These are phyloP conservation scores for Bellardia bayeri DNA, from an alignment of 2,888 invertebrate genomes.

Conservation along the genomic window DNA sequence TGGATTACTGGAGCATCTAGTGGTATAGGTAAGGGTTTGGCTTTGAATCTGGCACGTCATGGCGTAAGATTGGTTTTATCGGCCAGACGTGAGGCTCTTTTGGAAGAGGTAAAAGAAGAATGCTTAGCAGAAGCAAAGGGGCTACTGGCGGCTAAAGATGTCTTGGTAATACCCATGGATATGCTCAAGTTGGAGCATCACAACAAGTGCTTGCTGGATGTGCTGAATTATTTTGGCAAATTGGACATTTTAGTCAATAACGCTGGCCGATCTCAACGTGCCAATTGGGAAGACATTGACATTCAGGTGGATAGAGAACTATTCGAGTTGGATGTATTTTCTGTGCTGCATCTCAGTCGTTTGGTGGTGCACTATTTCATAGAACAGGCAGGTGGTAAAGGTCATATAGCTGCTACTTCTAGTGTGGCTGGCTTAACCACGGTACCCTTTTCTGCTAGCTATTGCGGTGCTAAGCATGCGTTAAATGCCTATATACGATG, in stretches of 20 bases:
- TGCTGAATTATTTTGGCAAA: conserved; percentile 88
- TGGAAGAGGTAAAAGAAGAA: conserved; percentile 87
- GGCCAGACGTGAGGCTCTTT: conserved; percentile 87
- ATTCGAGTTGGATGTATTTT: conserved; percentile 92
- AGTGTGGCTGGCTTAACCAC: conserved; percentile 90
- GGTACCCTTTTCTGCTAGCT: conserved; percentile 88
- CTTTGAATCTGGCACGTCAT: conserved; percentile 87
- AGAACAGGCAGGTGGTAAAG: conserved; percentile 82
- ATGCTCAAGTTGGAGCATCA: conserved; percentile 87
- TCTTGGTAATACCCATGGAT: conserved; percentile 89
- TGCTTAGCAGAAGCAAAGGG: conserved; percentile 85
- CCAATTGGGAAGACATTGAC: conserved; percentile 89
- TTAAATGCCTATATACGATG: conserved; percentile 90
- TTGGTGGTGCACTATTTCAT: conserved; percentile 88
- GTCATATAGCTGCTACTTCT: conserved; percentile 91
- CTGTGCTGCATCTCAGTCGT: conserved; percentile 89
- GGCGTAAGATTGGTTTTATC: conserved; percentile 89
- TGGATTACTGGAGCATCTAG: conserved; percentile 94
- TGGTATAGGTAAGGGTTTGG: conserved; percentile 91
- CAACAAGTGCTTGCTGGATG: conserved; percentile 86
- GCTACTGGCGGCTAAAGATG: conserved; percentile 86
- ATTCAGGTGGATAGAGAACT: conserved; percentile 89
- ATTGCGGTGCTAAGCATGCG: conserved; percentile 91
- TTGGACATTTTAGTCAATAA: conserved; percentile 92
- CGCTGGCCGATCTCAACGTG: conserved; percentile 92